Evolutionary conservation across 2,797 vertebrate species (phyloP).

Genomic region (Xiphophorus birchmanni): DNA sequence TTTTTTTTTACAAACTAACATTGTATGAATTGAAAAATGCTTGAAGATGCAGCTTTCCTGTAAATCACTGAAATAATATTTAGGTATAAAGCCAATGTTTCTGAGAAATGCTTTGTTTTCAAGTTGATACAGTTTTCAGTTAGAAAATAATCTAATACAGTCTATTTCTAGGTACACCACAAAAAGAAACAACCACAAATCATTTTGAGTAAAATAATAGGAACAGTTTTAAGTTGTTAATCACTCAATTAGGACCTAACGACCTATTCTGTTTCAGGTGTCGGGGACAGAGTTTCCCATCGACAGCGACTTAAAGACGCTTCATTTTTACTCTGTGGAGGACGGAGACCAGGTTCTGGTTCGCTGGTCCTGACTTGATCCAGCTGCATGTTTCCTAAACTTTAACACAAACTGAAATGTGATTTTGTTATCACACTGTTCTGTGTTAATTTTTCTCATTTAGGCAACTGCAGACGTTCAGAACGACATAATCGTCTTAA

Average conservation of each 20-base stretch:
- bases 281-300: conserved; percentile 88
- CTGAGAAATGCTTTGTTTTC: neutral
- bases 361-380: conserved; percentile 84
- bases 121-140: too few relatives aligned
- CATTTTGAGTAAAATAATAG: neutral
- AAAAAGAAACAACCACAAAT: neutral
- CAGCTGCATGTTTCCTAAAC: neutral
- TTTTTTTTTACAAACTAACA: too few relatives aligned
- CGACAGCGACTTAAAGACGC: conserved; percentile 88
- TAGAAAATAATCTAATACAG: neutral
- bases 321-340: conserved; percentile 92
- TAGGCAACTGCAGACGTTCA: neutral
- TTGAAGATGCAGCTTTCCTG: neutral
- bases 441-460: neutral
- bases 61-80: neutral
- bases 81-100: neutral
- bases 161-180: neutral
- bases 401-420: neutral
- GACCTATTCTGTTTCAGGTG: conserved; percentile 73
- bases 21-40: neutral
- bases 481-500: neutral
- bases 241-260: neutral
- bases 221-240: neutral
- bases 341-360: conserved; percentile 90
- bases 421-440: neutral